Percentiles rank a stretch among this genome's conserved stretches.
Conservation (phyloP, 2,113 vertebrate species). For the Thryonomys swinderianus region DNA sequence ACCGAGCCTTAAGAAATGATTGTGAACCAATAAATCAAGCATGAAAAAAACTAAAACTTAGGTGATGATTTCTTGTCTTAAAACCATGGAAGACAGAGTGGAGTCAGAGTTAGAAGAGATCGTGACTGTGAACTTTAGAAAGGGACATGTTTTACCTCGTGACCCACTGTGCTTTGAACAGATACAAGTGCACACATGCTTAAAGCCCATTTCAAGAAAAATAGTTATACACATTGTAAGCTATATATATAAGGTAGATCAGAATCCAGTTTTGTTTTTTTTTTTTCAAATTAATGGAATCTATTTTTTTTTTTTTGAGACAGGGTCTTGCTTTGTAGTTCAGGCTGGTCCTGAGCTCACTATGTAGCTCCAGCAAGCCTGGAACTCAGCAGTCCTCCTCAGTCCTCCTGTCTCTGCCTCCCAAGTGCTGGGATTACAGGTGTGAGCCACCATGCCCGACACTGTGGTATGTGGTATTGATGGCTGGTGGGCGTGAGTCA, state of each 20-base stretch:
- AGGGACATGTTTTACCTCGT: not conserved
- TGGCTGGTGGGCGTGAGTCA: no score
- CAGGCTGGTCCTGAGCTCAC: no score
- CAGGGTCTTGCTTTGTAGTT: no score
- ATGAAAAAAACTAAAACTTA: not conserved
- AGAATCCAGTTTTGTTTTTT: not conserved
- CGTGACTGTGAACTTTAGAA: not conserved
- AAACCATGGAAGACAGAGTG: not conserved
- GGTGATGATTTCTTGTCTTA: not conserved
- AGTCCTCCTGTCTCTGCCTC: no score
- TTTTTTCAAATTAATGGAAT: not conserved
- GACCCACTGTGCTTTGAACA: not conserved
- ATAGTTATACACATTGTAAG: not conserved
- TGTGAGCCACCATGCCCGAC: no score
- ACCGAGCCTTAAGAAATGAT: not conserved
- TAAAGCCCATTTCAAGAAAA: not conserved
- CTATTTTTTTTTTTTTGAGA: no score
- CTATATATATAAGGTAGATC: no score
- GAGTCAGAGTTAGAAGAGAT: not conserved
- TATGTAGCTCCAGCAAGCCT: no score
- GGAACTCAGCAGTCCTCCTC: no score
- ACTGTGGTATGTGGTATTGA: no score
- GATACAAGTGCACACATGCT: not conserved
- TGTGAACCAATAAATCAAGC: not conserved
- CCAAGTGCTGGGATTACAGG: no score